These are phyloP conservation scores for Pyrrhosoma nymphula DNA, from an alignment of 2,888 invertebrate species.

Conservation along the genomic window DNA sequence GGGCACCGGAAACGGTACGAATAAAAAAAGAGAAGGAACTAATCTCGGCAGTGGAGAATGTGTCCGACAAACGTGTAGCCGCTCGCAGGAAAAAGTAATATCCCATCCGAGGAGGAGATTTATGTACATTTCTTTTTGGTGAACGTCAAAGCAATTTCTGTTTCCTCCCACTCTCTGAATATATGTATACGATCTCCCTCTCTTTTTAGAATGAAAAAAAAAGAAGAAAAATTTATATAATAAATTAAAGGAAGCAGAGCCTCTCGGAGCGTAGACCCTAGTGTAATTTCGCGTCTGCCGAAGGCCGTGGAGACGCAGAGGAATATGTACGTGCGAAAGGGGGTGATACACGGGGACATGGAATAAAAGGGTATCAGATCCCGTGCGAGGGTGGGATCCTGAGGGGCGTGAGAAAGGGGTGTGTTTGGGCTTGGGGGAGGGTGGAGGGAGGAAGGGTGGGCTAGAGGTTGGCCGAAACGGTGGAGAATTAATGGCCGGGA, in stretches of 20 bases:
- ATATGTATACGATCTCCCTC: not conserved
- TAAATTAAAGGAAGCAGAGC: not conserved
- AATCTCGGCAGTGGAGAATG: not conserved
- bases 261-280: not conserved
- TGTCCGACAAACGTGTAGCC: conserved; percentile 31
- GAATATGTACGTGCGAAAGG: not conserved
- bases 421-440: not conserved
- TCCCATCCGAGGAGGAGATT: conserved; percentile 30
- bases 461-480: not conserved
- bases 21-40: not conserved
- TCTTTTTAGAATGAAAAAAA: not conserved
- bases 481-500: conserved; percentile 2
- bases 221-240: not conserved
- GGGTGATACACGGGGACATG: not conserved
- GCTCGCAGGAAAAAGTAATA: not conserved
- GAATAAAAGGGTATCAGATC: conserved; percentile 6
- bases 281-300: not conserved
- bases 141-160: not conserved
- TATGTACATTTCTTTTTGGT: conserved; percentile 18
- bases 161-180: not conserved
- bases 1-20: not conserved
- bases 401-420: not conserved
- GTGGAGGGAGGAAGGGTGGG: not conserved
- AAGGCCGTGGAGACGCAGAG: not conserved
- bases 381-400: not conserved